Percentiles rank a stretch among this genome's conserved stretches.
phyloP scores from a whole-genome alignment of 2,888 invertebrate species.

The Malthinus seriepunctatus region DNA sequence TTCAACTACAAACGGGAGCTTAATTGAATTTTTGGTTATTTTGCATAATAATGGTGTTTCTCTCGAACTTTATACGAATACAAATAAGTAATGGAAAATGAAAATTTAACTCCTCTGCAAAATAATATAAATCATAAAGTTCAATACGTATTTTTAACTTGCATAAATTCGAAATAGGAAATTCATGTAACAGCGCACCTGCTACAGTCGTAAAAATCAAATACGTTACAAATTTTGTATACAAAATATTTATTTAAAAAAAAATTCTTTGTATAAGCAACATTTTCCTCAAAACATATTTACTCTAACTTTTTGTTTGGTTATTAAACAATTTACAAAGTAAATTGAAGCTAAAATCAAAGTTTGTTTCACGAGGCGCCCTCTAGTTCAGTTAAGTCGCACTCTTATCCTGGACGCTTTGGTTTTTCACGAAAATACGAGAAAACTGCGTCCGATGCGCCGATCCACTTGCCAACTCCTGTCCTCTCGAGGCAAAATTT shows the following conservation, averaged over 20 bases:
- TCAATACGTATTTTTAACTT: slow-evolving; percentile 13
- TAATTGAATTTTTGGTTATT: slow-evolving; percentile 18
- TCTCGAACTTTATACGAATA: slow-evolving; percentile 5
- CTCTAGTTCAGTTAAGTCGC: no score
- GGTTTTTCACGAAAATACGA: no score
- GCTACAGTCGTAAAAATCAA: slow-evolving; percentile 28
- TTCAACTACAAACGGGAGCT: slow-evolving; percentile 10
- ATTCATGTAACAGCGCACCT: slow-evolving; percentile 18
- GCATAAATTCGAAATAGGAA: slow-evolving; percentile 9
- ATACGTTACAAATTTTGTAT: slow-evolving; percentile 18
- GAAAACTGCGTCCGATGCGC: no score
- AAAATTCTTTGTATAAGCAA: no score
- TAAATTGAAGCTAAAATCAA: no score
- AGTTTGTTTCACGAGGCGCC: not conserved
- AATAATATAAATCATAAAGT: slow-evolving; percentile 13
- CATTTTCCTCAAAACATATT: no score
- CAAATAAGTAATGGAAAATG: slow-evolving; percentile 6
- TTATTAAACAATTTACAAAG: no score
- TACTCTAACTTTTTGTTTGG: no score
- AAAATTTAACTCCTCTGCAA: slow-evolving; percentile 4
- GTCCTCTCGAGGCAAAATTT: no score
- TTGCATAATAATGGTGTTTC: slow-evolving; percentile 17
- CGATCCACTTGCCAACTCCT: no score
- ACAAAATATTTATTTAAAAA: slow-evolving; percentile 11
- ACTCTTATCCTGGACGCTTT: no score